These are phyloP conservation scores for Drosophila seclusa DNA, from an alignment of 2,888 invertebrate species.

Conservation along the genomic window DNA sequence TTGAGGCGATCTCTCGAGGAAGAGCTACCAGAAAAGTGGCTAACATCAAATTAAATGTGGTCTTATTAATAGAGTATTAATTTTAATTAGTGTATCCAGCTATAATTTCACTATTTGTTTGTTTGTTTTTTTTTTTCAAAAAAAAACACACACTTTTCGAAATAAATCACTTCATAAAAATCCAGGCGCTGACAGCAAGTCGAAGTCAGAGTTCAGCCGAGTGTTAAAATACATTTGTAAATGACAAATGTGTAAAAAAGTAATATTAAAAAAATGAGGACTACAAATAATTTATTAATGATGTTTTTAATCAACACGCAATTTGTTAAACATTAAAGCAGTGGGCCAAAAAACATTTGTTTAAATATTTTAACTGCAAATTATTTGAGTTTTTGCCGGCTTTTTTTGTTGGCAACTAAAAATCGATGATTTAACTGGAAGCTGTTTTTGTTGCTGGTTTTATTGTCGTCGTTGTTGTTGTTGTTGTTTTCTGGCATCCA, in stretches of 20 bases:
- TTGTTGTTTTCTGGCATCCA: slow-evolving; percentile 20
- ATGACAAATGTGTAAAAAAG: slow-evolving; percentile 21
- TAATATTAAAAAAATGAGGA: neutral
- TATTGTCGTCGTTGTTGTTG: neutral
- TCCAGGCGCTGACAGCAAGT: slow-evolving; percentile 18
- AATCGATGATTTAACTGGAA: slow-evolving; percentile 55
- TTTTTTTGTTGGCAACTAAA: slow-evolving; percentile 10
- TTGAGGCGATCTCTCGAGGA: neutral
- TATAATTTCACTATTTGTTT: neutral
- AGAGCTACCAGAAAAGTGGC: slow-evolving; percentile 36
- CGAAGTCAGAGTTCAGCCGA: neutral
- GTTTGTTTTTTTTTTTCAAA: neutral
- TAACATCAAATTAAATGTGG: slow-evolving; percentile 36
- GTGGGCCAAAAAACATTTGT: slow-evolving; percentile 4
- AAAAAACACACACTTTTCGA: neutral
- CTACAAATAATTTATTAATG: slow-evolving; percentile 37
- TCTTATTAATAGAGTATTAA: slow-evolving; percentile 49
- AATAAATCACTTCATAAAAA: slow-evolving; percentile 39
- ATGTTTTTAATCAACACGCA: slow-evolving; percentile 46
- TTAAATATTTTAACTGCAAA: slow-evolving; percentile 23
- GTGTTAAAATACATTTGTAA: slow-evolving; percentile 38
- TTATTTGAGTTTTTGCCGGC: neutral
- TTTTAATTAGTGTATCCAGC: slow-evolving; percentile 46
- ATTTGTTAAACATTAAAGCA: slow-evolving; percentile 42
- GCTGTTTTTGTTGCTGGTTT: slow-evolving; percentile 13